Evolutionary conservation across 2,797 vertebrate genomes (phyloP), one percentile per base, ranked within the genome.

Genomic region (Lophotriccus pileatus): DNA sequence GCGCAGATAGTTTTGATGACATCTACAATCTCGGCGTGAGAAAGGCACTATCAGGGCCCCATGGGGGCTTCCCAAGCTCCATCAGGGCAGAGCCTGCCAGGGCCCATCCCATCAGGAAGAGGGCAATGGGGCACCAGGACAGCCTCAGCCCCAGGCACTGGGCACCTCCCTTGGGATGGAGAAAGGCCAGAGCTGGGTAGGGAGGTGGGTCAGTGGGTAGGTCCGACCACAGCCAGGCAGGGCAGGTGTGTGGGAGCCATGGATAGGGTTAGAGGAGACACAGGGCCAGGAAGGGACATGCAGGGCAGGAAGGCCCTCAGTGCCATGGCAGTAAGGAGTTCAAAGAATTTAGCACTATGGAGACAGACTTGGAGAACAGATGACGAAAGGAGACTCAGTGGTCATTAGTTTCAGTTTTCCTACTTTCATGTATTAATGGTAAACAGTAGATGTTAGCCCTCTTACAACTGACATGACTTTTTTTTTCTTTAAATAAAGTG

Each of bases 191-290:
- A 20, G 37, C 8, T 60, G 28, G 20, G 13, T 9, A 62, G 37
- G 39, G 20, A 62, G 27, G 20, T 43, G 39, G 28, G 60, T 21
- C 19, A 41, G 39, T 43, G 39, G 28, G 9, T 30, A 22, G 13
- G 20, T 41, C 59, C 14, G 21, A 10, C 39, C 39, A 22, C 43
- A 20, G 12, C 14, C 1, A 1, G 9, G 23, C 21, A 22, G 15
- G 32, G 8, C 13, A 75, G n/a, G 22, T 21, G 27, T n/a, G 27
- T 18, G 28, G n/a, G n/a, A 69, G 30, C 39, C 16, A 4, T 23
- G 23, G 13, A 30, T 2, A 32, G 52, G 6, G 2, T 25, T 3
- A 7, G 36, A 4, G 0, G 2, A 73, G 15, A 19, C 20, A 12
- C 7, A 50, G 20, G 14, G 4, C 3, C 24, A 7, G 24, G 11